Evolutionary conservation across 2,113 vertebrate genomes (phyloP).

Genomic region (Callorhinus ursinus): DNA sequence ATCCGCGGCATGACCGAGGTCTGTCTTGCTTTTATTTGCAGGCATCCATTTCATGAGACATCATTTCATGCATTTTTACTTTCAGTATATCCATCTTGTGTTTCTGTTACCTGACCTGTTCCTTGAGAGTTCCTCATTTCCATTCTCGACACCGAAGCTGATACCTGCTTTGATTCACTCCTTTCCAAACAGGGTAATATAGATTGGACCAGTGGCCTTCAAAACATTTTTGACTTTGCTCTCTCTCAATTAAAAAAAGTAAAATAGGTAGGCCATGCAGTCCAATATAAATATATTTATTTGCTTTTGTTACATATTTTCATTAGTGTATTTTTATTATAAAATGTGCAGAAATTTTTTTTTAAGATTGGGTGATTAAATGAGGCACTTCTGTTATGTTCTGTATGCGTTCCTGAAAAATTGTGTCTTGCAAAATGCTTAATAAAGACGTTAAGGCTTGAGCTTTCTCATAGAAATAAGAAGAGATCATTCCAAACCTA

Average conservation of each 20-base stretch:
- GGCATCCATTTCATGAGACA: not conserved
- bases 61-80: slow-evolving; percentile 42
- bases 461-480: not conserved
- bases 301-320: not conserved
- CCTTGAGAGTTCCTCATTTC: not conserved
- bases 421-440: not conserved
- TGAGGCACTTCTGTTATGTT: not conserved
- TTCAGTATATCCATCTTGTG: not conserved
- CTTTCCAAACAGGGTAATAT: not conserved
- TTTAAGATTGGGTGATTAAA: not conserved
- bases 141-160: not conserved
- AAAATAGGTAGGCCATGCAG: not conserved
- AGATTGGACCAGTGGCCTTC: not conserved
- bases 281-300: not conserved
- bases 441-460: not conserved
- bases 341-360: not conserved
- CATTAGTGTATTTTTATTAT: not conserved
- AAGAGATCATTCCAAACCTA: not conserved
- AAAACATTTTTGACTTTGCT: not conserved
- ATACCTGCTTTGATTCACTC: not conserved
- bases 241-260: not conserved
- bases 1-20: not conserved
- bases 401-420: not conserved
- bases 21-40: slow-evolving; percentile 8
- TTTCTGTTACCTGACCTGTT: not conserved